Evolutionary conservation across 2,888 invertebrate genomes (phyloP).

Genomic region (Thecophora atra): DNA sequence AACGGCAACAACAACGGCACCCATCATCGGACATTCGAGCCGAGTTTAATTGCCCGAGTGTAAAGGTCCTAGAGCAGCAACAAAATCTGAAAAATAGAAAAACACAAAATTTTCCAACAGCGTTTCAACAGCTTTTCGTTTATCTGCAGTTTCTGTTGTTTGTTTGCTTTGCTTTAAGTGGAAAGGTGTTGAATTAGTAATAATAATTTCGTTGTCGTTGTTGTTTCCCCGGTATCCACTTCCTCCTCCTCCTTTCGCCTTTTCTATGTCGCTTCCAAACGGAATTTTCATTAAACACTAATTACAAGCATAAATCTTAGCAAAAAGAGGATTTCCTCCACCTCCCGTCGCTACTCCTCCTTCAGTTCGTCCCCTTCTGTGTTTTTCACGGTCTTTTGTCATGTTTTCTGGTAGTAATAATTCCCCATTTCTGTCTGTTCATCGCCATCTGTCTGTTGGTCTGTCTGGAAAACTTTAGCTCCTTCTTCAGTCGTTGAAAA

Average conservation of each 20-base stretch:
- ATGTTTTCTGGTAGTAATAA: no score
- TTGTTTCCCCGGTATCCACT: neutral
- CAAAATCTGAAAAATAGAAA: constrained; percentile 6
- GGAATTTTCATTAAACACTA: constrained; percentile 49
- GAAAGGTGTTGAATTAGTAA: constrained; percentile 27
- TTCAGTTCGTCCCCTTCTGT: neutral
- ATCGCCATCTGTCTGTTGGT: neutral
- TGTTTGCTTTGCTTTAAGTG: neutral
- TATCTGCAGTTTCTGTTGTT: constrained; percentile 1
- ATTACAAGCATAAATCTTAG: constrained; percentile 47
- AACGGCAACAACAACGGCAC: neutral
- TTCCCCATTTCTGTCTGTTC: no score
- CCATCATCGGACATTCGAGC: no score
- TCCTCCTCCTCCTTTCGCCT: neutral
- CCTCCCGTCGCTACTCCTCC: neutral
- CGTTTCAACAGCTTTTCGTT: constrained; percentile 1
- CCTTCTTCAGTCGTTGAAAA: neutral
- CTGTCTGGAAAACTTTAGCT: neutral
- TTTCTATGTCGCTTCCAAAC: constrained; percentile 15
- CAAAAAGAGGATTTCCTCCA: constrained; percentile 4
- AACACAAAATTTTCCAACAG: neutral
- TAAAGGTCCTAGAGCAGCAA: neutral
- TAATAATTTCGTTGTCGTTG: neutral
- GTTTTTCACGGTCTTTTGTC: neutral
- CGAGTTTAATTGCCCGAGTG: neutral